Percentiles rank a stretch among this genome's conserved stretches.
phyloP scores from a whole-genome alignment of 2,797 vertebrate genomes.

The Hybognathus amarus region DNA sequence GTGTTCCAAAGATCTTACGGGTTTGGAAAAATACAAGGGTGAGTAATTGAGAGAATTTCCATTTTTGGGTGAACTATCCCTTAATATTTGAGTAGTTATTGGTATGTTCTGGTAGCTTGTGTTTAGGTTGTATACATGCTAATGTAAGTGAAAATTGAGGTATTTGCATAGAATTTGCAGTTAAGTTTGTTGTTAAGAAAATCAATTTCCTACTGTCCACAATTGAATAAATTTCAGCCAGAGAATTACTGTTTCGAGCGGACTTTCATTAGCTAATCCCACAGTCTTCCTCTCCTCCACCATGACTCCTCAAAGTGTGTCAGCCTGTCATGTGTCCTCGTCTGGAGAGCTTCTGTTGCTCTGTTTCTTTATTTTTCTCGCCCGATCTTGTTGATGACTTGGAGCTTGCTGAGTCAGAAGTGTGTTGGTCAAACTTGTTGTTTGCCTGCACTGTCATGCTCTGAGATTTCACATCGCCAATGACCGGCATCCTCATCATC shows the following conservation, averaged over 20 bases:
- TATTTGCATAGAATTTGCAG: not conserved
- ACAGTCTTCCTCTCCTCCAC: not conserved
- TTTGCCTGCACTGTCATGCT: not conserved
- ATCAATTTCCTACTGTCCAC: not conserved
- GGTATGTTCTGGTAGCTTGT: not conserved
- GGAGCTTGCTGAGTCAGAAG: not conserved
- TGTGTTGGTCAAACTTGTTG: constrained; percentile 24
- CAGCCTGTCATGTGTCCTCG: not conserved
- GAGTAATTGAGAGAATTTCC: too few relatives aligned
- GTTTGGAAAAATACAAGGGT: too few relatives aligned
- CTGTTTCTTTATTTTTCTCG: not conserved
- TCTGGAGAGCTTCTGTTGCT: constrained; percentile 13
- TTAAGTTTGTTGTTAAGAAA: not conserved
- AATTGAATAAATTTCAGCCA: not conserved
- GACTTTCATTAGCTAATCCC: constrained; percentile 2
- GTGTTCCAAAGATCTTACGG: too few relatives aligned
- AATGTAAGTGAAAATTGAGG: not conserved
- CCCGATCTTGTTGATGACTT: constrained; percentile 1
- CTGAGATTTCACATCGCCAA: constrained; percentile 9
- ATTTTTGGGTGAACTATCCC: too few relatives aligned
- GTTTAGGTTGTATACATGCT: not conserved
- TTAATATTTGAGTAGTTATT: not conserved
- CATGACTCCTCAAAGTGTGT: not conserved
- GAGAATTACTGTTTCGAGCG: not conserved
- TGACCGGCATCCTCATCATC: constrained; percentile 24